Percentiles rank a stretch among this genome's conserved stretches.
Conservation (phyloP, 2,797 vertebrate species). For the Darevskia nairensis region DNA sequence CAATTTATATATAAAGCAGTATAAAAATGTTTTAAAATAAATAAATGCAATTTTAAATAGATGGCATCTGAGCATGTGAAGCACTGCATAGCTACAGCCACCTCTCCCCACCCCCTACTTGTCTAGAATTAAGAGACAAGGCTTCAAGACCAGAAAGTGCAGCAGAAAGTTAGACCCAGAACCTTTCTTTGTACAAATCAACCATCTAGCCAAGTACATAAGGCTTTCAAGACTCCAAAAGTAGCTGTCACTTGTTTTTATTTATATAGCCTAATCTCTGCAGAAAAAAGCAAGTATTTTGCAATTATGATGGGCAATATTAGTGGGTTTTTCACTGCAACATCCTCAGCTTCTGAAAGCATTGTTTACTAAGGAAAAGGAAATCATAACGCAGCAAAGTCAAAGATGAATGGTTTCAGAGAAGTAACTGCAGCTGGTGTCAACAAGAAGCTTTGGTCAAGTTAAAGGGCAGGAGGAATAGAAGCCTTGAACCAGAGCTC, state of each 20-base stretch:
- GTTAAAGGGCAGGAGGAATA: neutral
- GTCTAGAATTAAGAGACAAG: neutral
- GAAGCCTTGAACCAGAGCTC: neutral
- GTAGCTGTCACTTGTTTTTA: neutral
- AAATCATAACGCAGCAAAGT: neutral
- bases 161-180: neutral
- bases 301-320: neutral
- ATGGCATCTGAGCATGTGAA: neutral
- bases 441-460: neutral
- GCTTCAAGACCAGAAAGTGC: neutral
- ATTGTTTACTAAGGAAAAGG: neutral
- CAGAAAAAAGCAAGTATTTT: neutral
- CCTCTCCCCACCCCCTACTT: too few relatives aligned
- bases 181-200: neutral
- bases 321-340: too few relatives aligned
- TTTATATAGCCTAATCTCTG: neutral
- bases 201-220: too few relatives aligned
- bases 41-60: neutral
- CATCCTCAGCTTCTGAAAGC: neutral
- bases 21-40: too few relatives aligned
- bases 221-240: neutral
- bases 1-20: too few relatives aligned
- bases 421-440: neutral
- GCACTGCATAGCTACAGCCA: neutral
- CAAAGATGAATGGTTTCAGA: neutral